Evolutionary conservation across 2,888 invertebrate species (phyloP), one percentile per base, ranked within the genome.

Genomic region (Bembecia ichneumoniformis): DNA sequence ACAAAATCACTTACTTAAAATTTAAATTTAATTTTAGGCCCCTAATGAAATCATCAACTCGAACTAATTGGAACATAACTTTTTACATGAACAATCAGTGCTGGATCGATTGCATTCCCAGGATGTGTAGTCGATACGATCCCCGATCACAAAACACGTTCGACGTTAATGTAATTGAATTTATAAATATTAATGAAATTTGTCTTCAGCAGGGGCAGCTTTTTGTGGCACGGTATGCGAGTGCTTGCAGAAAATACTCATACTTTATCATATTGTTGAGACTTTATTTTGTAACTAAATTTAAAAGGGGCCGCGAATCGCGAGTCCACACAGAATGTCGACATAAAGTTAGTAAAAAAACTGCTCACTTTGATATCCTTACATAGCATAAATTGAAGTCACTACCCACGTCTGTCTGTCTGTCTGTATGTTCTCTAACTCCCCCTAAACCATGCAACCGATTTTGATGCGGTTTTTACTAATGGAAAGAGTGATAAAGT

Each of bases 111-210:
- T 56, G 68, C 72, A 76, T 80, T 78, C 77, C 59, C 54, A 46
- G 52, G 59, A 62, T 66, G 60, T 73, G 71, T 64, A 56, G 57
- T 56, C 55, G 56, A 55, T 63, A 62, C 64, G 66, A 66, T 63
- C 63, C 63, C 57, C 51, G 49, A 56, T 54, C 51, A 58, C 67
- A 73, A 77, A 75, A 74, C 71, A 68, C 57, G 54, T 60, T 53
- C 54, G 55, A 61, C 63, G 60, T 58, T 74, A 73, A 74, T 73
- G 67, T 64, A 69, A 77, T 74, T 73, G 74, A 63, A 65, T 67
- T 68, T 59, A 71, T 80, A 66, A 77, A 79, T 77, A 76, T 74
- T 73, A 62, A 75, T 40, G 40, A 40, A 40, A 40, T 40, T 40
- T 40, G 40, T 40, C 40, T 13, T 40, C 14, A n/a, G 13, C 40